These are phyloP conservation scores for Steinernema khuongi DNA, from an alignment of 1,140 invertebrate species.

Conservation along the genomic window DNA sequence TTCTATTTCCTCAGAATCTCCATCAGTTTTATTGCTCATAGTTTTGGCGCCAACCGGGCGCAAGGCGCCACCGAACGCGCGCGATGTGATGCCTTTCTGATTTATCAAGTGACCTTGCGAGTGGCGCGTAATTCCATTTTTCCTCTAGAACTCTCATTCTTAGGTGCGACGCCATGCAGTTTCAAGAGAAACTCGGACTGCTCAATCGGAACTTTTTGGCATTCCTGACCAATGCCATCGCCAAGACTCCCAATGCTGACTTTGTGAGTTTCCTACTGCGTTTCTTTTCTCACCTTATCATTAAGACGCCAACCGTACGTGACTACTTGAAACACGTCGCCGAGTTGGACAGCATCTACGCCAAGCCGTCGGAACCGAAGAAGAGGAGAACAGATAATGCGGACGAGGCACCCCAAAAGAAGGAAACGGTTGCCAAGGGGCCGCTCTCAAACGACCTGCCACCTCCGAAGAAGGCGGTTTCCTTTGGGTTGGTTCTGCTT, in stretches of 20 bases:
- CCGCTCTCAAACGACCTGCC: not conserved
- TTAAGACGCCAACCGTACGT: not conserved
- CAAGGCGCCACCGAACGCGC: too few species aligned
- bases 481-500: not conserved
- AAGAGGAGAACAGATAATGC: not conserved
- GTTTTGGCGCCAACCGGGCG: too few species aligned
- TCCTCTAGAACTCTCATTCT: not conserved
- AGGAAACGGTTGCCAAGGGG: too few species aligned
- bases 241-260: not conserved
- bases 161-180: not conserved
- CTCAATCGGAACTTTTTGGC: not conserved
- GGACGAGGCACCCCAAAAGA: too few species aligned
- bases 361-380: not conserved
- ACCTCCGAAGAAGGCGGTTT: not conserved
- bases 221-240: not conserved
- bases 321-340: not conserved
- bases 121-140: not conserved
- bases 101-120: not conserved
- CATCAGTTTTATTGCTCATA: too few species aligned
- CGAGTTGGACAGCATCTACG: not conserved
- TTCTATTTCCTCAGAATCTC: too few species aligned
- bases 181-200: not conserved
- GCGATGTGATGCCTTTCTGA: not conserved
- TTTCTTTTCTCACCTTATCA: not conserved
- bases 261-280: not conserved